A percentile compares a stretch with the other conserved stretches of the same genome.
These are phyloP conservation scores for Gandaritis pyraliata DNA, from an alignment of 2,888 invertebrate species.

Conservation along the genomic window DNA sequence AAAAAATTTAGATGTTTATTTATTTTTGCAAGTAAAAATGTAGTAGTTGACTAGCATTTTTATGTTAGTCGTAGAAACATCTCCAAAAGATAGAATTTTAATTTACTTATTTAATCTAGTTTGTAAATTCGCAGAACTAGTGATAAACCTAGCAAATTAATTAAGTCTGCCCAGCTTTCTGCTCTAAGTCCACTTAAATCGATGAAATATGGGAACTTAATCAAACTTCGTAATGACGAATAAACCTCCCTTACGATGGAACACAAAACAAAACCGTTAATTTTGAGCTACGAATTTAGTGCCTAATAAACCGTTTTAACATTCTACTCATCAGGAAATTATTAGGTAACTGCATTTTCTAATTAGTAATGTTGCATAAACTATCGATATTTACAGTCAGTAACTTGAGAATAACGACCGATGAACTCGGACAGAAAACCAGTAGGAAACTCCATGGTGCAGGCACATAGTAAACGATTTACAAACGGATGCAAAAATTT, in stretches of 20 bases:
- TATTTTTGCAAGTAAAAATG: too few relatives aligned
- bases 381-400: not conserved
- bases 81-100: too few relatives aligned
- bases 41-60: too few relatives aligned
- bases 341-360: constrained; percentile 2
- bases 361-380: not conserved
- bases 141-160: not conserved
- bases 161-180: not conserved
- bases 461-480: too few relatives aligned
- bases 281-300: constrained; percentile 4
- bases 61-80: too few relatives aligned
- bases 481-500: too few relatives aligned
- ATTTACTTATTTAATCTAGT: too few relatives aligned
- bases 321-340: constrained; percentile 3
- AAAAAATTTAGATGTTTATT: too few relatives aligned
- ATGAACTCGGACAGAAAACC: too few relatives aligned
- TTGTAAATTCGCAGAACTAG: not conserved
- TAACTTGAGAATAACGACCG: too few relatives aligned
- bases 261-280: constrained; percentile 1
- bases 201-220: constrained; percentile 5
- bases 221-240: not conserved
- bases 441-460: too few relatives aligned
- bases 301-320: constrained; percentile 7
- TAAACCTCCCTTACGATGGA: not conserved
- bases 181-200: too few relatives aligned